These are phyloP conservation scores for Paraplagusia blochii DNA, from an alignment of 2,113 vertebrate genomes.

Conservation along the genomic window DNA sequence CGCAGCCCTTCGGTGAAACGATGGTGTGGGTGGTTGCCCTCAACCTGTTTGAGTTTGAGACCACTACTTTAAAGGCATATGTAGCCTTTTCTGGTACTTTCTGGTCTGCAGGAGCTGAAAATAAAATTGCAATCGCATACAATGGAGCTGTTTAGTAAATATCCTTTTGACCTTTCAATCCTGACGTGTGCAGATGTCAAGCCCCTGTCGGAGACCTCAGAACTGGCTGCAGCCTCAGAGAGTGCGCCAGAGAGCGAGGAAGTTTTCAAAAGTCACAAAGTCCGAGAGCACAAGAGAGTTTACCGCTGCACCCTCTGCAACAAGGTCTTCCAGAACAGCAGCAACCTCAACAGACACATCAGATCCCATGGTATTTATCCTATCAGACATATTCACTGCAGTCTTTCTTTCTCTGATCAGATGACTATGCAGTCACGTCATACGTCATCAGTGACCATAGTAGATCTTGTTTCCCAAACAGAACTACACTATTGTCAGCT, in stretches of 20 bases:
- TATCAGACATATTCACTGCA: no score
- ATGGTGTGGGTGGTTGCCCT: no score
- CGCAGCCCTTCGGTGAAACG: no score
- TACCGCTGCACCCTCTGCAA: conserved; percentile 92
- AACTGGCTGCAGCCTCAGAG: conserved; percentile 57
- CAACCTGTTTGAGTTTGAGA: no score
- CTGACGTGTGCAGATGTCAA: conserved; percentile 52
- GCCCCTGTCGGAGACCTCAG: conserved; percentile 35
- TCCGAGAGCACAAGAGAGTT: conserved; percentile 87
- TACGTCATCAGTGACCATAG: no score
- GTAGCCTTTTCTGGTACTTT: background rate
- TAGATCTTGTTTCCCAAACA: no score
- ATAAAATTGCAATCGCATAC: background rate
- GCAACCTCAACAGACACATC: conserved; percentile 96
- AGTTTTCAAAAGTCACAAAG: conserved; percentile 59
- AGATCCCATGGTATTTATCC: conserved; percentile 86
- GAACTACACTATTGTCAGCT: no score
- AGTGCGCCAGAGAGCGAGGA: conserved; percentile 25
- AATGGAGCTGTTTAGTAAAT: background rate
- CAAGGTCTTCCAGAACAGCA: conserved; percentile 98
- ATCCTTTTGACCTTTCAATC: background rate
- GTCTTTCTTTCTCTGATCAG: no score
- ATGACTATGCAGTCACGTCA: no score
- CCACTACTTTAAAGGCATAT: no score
- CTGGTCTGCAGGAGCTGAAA: background rate